Evolutionary conservation across 2,797 vertebrate genomes (phyloP).

Genomic region (Choloepus didactylus): DNA sequence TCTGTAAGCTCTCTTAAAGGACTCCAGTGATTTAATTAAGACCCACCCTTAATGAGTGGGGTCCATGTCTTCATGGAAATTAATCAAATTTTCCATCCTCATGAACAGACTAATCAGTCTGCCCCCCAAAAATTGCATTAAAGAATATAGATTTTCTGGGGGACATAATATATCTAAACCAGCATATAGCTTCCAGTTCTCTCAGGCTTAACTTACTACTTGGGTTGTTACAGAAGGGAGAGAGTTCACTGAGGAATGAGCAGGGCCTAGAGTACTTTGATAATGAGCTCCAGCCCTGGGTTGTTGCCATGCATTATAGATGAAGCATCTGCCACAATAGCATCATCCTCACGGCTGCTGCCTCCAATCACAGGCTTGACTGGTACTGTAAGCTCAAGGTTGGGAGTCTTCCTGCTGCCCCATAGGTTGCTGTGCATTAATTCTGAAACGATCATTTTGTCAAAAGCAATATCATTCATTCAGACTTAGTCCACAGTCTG

Average conservation of each 20-base stretch:
- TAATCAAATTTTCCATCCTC: no score
- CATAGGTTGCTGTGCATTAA: constrained; percentile 99
- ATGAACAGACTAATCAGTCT: no score
- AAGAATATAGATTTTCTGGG: no score
- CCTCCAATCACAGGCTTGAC: constrained; percentile 93
- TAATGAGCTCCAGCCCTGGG: constrained; percentile 94
- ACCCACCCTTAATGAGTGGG: no score
- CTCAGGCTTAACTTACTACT: constrained; percentile 96
- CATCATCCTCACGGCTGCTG: constrained; percentile 94
- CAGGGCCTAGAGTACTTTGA: constrained; percentile 96
- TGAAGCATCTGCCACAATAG: constrained; percentile 94
- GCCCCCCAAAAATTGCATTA: no score
- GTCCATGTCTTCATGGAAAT: no score
- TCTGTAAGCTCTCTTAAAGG: no score
- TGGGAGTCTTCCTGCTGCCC: constrained; percentile 95
- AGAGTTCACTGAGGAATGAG: constrained; percentile 99
- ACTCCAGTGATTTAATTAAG: no score
- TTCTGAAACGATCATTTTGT: constrained; percentile 99
- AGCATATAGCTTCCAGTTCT: constrained; percentile 91
- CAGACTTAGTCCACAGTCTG: constrained; percentile 98
- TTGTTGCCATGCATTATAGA: constrained; percentile 95
- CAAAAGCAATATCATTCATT: constrained; percentile 95
- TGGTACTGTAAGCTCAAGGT: constrained; percentile 93
- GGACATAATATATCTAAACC: no score
- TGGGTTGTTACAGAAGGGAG: constrained; percentile 98